These are phyloP conservation scores for Lucinisca nassula DNA, from an alignment of 2,888 invertebrate species.

Conservation along the genomic window DNA sequence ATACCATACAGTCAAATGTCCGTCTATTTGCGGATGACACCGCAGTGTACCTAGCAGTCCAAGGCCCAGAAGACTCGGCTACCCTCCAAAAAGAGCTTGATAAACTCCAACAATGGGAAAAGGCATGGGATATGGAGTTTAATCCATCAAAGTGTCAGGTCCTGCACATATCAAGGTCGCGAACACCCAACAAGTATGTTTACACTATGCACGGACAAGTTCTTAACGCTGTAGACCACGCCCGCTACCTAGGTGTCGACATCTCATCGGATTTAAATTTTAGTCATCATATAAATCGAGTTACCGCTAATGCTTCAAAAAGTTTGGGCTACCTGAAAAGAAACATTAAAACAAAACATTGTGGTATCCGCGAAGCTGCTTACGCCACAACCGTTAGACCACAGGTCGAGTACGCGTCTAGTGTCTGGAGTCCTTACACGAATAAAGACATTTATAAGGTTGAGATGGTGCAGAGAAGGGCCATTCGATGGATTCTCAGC, in stretches of 20 bases:
- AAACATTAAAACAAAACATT: too few relatives aligned
- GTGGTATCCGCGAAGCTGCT: too few relatives aligned
- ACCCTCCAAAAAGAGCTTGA: slow-evolving; percentile 23
- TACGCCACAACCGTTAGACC: too few relatives aligned
- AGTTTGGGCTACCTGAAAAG: too few relatives aligned
- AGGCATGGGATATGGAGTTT: slow-evolving; percentile 28
- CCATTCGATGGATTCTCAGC: too few relatives aligned
- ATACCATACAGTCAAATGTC: slow-evolving; percentile 2
- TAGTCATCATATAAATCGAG: too few relatives aligned
- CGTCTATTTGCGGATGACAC: slow-evolving; percentile 37
- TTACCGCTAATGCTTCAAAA: too few relatives aligned
- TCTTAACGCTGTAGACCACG: neutral
- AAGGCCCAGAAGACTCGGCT: neutral
- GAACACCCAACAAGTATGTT: neutral
- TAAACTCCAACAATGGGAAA: slow-evolving; percentile 18
- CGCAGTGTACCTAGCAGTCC: slow-evolving; percentile 21
- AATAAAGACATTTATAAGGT: too few relatives aligned
- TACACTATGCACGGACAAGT: slow-evolving; percentile 25
- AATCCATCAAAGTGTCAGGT: slow-evolving; percentile 34
- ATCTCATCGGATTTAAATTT: slow-evolving; percentile 27
- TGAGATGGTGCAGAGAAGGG: too few relatives aligned
- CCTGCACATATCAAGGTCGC: slow-evolving; percentile 17
- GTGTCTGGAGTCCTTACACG: too few relatives aligned
- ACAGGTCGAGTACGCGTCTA: too few relatives aligned
- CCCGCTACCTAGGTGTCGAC: slow-evolving; percentile 16